Evolutionary conservation across 2,797 vertebrate genomes (phyloP), one percentile per base, ranked within the genome.

Genomic region (Clangula hyemalis): DNA sequence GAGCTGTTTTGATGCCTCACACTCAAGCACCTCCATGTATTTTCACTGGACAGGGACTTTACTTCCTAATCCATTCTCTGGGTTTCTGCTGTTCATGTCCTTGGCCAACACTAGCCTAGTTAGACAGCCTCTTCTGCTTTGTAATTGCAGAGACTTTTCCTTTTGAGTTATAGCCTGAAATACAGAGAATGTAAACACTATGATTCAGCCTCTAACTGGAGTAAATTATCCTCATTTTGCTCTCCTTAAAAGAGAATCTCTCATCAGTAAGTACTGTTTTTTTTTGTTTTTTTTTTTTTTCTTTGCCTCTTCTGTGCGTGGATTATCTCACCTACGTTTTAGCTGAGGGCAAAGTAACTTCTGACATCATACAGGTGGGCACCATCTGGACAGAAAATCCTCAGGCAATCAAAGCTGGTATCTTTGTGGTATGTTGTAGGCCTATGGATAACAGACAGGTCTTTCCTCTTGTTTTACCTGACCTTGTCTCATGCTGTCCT

Each of bases 171-270:
- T 8, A 78, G 73, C 90, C 86, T 92, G 91, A 95, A 90, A 91
- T 64, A 90, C 21, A 57, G 76, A 89, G 90, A 80, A 62, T 64
- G 75, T 96, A 96, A 96, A 97, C 74, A 95, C 82, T 91, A 12
- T 93, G 91, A 96, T 96, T 97, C 95, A 96, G 93, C 83, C 73
- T 89, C 91, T 66, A 17, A 94, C 85, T 96, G 90, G 94, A 93
- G 91, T 95, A 96, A 88, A 90, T 94, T 90, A 93, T 95, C 89
- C 79, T 90, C 86, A 54, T 69, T 85, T 65, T 95, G 81, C 77
- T 94, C 92, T 94, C 93, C 90, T 96, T 83, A 78, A 86, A 88
- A 86, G 77, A 93, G 24, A 86, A 74, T 94, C 34, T 93, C 65
- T 86, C 89, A 93, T 85, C 94, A 83, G 73, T 76, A 80, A 93